Conservation (phyloP, 2,113 vertebrate species). For the Petaurus breviceps region DNA sequence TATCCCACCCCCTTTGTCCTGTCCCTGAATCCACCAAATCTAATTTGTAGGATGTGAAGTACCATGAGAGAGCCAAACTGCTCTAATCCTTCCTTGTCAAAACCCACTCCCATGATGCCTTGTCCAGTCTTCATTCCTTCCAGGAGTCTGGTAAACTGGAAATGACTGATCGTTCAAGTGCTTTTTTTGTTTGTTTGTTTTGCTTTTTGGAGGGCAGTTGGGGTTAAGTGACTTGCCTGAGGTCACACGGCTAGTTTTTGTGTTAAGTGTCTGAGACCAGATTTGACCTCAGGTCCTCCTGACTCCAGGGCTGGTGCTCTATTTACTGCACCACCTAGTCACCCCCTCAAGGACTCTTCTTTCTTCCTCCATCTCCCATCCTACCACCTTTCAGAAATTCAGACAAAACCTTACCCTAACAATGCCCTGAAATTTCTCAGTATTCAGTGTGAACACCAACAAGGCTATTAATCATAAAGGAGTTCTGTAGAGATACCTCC, state of each 20-base stretch:
- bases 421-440: background rate
- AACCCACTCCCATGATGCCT: constrained; percentile 19
- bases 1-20: background rate
- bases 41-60: background rate
- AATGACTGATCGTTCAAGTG: background rate
- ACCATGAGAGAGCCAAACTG: background rate
- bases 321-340: too few relatives aligned
- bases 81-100: background rate
- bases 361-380: background rate
- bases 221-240: too few relatives aligned
- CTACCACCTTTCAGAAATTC: constrained; percentile 27
- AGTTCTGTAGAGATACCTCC: background rate
- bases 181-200: too few relatives aligned
- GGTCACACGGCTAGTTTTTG: too few relatives aligned
- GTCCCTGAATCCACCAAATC: background rate
- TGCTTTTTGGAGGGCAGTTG: too few relatives aligned
- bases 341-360: background rate
- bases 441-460: background rate
- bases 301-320: too few relatives aligned
- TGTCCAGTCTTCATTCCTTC: background rate
- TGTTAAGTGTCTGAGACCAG: too few relatives aligned
- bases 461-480: constrained; percentile 2
- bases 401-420: background rate
- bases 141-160: background rate
- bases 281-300: too few relatives aligned